These are phyloP conservation scores for Rhabdomys pumilio DNA, from an alignment of 2,797 vertebrate species.

Conservation along the genomic window DNA sequence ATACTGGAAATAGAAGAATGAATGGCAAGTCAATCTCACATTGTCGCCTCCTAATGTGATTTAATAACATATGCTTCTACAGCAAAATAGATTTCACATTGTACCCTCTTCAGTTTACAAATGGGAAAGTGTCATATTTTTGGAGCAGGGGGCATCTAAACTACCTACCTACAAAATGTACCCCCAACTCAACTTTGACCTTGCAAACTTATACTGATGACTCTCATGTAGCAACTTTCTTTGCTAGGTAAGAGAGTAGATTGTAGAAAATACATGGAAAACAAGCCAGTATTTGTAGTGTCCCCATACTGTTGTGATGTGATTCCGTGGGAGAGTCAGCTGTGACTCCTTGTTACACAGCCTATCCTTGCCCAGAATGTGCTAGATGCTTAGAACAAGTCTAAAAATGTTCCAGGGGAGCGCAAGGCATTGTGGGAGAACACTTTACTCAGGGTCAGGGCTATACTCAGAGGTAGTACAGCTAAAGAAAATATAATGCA, in stretches of 20 bases:
- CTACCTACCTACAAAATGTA: neutral
- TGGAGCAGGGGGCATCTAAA: neutral
- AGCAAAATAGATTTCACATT: accelerated
- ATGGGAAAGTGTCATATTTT: neutral
- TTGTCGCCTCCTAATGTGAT: accelerated
- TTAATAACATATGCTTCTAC: accelerated
- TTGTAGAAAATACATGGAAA: neutral
- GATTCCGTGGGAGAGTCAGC: accelerated
- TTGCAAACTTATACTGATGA: neutral
- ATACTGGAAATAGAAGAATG: neutral
- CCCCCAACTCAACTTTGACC: neutral
- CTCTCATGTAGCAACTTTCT: neutral
- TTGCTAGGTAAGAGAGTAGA: neutral
- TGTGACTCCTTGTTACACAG: no score
- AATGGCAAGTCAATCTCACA: accelerated
- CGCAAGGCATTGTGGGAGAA: neutral
- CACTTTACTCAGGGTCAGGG: slow-evolving; percentile 25
- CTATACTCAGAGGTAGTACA: neutral
- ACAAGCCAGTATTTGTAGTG: accelerated
- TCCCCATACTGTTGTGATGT: accelerated
- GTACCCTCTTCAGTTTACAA: neutral
- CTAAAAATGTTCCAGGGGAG: no score
- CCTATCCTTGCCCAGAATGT: neutral
- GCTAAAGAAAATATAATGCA: slow-evolving; percentile 47
- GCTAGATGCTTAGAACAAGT: neutral